phyloP scores from a whole-genome alignment of 2,113 vertebrate species.

The Triplophysa dalaica region DNA sequence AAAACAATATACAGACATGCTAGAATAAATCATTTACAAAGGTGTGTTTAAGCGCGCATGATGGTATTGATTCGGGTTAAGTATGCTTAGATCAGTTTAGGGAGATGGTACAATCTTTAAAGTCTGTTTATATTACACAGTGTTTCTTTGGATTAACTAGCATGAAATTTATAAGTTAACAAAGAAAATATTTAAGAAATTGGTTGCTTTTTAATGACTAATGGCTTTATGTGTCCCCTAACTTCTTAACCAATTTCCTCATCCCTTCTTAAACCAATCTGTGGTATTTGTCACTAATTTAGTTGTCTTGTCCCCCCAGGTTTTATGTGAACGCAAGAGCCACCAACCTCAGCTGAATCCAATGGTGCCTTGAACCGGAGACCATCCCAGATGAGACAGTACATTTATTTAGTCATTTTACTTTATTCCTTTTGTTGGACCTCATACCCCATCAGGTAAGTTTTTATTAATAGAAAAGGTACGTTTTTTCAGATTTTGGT shows the following conservation, averaged over 20 bases:
- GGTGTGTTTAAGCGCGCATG: too few species aligned
- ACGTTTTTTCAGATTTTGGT: conserved; percentile 12
- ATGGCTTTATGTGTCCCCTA: too few species aligned
- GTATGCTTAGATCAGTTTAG: neutral
- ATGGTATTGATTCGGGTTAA: neutral
- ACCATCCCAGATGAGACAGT: neutral
- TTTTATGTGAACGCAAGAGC: neutral
- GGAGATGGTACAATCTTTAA: too few species aligned
- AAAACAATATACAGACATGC: neutral
- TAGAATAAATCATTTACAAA: neutral
- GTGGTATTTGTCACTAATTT: neutral
- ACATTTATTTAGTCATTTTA: neutral
- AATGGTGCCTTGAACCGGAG: neutral
- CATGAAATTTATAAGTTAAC: too few species aligned
- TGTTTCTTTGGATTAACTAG: too few species aligned
- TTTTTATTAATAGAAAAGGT: conserved; percentile 27
- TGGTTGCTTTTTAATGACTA: too few species aligned
- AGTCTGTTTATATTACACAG: too few species aligned
- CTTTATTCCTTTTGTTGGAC: neutral
- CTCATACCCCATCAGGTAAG: conserved; percentile 12
- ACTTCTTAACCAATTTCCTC: too few species aligned
- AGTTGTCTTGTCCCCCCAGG: conserved; percentile 22
- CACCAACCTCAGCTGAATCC: too few species aligned
- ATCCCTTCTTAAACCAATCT: neutral
- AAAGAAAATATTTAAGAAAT: too few species aligned